These are phyloP conservation scores for Oasisia sp. DNA, from an alignment of 2,888 invertebrate genomes.

Conservation along the genomic window DNA sequence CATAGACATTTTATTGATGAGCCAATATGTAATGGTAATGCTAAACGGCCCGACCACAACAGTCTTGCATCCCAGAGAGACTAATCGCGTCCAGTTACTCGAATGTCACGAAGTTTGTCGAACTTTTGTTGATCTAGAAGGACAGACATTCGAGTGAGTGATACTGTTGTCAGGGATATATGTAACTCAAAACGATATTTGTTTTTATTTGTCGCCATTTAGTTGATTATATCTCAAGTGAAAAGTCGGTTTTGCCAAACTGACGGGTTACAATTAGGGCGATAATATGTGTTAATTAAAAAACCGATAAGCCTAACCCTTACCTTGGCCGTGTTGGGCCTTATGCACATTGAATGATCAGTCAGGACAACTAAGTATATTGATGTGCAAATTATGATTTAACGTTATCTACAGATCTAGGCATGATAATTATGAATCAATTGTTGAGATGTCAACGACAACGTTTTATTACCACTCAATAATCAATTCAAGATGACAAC, in stretches of 20 bases:
- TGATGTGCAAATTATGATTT: too few species aligned
- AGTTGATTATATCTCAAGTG: not conserved
- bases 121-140: not conserved
- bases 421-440: too few species aligned
- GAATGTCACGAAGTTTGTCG: conserved; percentile 10
- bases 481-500: too few species aligned
- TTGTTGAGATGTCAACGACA: too few species aligned
- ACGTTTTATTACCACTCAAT: too few species aligned
- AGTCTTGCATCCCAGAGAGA: not conserved
- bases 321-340: too few species aligned
- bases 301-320: not conserved
- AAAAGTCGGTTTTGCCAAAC: not conserved
- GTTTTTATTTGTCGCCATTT: not conserved
- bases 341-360: too few species aligned
- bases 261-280: not conserved
- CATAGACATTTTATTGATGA: not conserved
- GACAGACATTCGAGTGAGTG: not conserved
- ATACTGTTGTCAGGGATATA: not conserved
- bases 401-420: too few species aligned
- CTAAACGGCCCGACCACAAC: not conserved
- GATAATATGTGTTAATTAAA: not conserved
- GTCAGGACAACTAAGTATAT: too few species aligned
- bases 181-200: not conserved
- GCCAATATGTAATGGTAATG: not conserved
- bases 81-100: not conserved